Evolutionary conservation across 2,888 invertebrate species (phyloP), one percentile per base, ranked within the genome.

Genomic region (Euclidia mi): DNA sequence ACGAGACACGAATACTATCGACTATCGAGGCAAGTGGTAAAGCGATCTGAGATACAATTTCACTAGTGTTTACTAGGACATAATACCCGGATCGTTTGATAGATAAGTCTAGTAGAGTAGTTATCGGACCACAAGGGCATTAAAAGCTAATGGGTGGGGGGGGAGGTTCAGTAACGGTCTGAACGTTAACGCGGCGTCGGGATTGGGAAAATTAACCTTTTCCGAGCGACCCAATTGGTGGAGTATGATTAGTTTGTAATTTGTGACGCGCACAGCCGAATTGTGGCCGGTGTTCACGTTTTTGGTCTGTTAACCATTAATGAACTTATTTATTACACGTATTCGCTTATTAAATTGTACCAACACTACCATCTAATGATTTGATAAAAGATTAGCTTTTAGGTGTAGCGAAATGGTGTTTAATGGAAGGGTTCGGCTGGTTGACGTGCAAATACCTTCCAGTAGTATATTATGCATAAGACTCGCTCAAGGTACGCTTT

Each of bases 141-240:
- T 92, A 91, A 92, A 91, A 89, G 92, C 91, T 93, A 92, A 92
- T 92, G 91, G 92, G 88, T 76, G 82, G 88, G 88, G 88, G 79
- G 89, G 90, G n/a, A n/a, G n/a, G n/a, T n/a, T n/a, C 81, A 85
- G 88, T 88, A 82, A 87, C 82, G 73, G 76, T 75, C 71, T 74
- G 71, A 78, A 70, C 85, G 84, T 85, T 86, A 85, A 82, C 79
- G 84, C 81, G 79, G 81, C 80, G 71, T 76, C 81, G 85, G 88
- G 87, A 91, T 89, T 90, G 88, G 84, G 84, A 87, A 89, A 90
- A 91, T 90, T 90, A 89, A 91, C 90, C 91, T 89, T 89, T 89
- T 91, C 88, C 88, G 84, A 81, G 86, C 83, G 77, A 83, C 81
- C 83, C 88, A 87, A 89, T 91, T 88, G 88, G 85, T 82, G 82